These are phyloP conservation scores for Tonatia bakeri DNA, from an alignment of 2,113 vertebrate genomes.

Conservation along the genomic window DNA sequence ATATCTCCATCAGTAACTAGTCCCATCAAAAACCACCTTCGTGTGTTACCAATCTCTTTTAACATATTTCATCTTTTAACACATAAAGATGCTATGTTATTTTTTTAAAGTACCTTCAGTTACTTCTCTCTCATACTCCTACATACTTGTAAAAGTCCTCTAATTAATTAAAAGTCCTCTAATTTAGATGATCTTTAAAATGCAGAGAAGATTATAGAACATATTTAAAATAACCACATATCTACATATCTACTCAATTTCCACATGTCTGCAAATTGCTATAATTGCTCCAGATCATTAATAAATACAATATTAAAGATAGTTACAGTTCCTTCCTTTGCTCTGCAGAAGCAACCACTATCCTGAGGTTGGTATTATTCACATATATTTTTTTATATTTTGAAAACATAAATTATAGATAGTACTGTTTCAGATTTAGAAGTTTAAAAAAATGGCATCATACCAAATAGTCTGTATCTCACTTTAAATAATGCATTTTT, in stretches of 20 bases:
- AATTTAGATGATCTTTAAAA: not conserved
- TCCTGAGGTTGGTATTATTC: not conserved
- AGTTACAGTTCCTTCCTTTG: not conserved
- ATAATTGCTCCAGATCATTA: not conserved
- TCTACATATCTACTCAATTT: not conserved
- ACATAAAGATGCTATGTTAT: not conserved
- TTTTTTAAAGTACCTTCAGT: not conserved
- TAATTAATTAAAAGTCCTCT: not conserved
- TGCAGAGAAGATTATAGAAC: not conserved
- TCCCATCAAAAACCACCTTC: not conserved
- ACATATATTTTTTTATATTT: not conserved
- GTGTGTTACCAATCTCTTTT: not conserved
- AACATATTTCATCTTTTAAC: not conserved
- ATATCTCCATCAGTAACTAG: not conserved
- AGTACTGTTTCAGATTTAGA: not conserved
- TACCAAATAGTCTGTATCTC: not conserved
- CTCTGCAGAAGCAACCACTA: not conserved
- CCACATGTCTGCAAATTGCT: not conserved
- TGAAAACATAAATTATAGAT: not conserved
- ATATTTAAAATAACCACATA: not conserved
- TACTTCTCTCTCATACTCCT: not conserved
- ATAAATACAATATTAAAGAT: not conserved
- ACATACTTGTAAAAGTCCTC: not conserved
- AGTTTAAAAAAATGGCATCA: not conserved
- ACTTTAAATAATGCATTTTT: not conserved